Percentiles rank a stretch among this genome's conserved stretches.
Evolutionary conservation across 2,113 vertebrate species (phyloP).

Genomic region (Ptychochromis oligacanthus): DNA sequence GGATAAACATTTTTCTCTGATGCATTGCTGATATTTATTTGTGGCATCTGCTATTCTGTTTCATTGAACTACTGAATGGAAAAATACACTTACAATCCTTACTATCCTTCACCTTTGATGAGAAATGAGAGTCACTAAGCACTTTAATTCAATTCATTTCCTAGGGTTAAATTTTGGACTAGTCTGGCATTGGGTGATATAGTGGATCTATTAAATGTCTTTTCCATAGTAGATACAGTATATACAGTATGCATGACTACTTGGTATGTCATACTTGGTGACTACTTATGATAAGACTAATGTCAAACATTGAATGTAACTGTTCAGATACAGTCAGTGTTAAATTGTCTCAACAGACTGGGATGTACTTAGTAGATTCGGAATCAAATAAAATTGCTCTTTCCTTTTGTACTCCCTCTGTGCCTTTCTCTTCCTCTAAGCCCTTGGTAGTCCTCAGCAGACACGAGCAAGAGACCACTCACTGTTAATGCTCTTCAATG

Average conservation of each 20-base stretch:
- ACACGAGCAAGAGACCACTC: slow-evolving; percentile 59
- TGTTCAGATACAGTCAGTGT: slow-evolving; percentile 34
- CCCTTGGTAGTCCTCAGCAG: slow-evolving; percentile 54
- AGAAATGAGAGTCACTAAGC: slow-evolving; percentile 36
- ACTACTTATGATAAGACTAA: slow-evolving; percentile 14
- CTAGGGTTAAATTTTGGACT: slow-evolving; percentile 31
- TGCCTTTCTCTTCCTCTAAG: slow-evolving; percentile 64
- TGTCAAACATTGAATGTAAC: slow-evolving; percentile 21
- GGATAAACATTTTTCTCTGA: slow-evolving; percentile 70
- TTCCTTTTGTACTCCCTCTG: slow-evolving; percentile 47
- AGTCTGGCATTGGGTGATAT: not conserved
- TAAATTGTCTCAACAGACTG: slow-evolving; percentile 49
- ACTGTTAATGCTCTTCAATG: slow-evolving; percentile 73
- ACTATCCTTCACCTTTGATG: slow-evolving; percentile 21
- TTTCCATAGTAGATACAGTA: slow-evolving; percentile 4
- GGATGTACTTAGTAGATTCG: slow-evolving; percentile 29
- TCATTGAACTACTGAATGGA: slow-evolving; percentile 19
- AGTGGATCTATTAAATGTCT: slow-evolving; percentile 10
- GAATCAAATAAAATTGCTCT: slow-evolving; percentile 57
- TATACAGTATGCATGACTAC: not conserved
- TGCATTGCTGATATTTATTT: slow-evolving; percentile 18
- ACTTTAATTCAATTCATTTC: slow-evolving; percentile 27
- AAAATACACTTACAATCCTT: not conserved
- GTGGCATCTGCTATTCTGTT: slow-evolving; percentile 19
- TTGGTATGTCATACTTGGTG: too few species aligned